A percentile compares a stretch with the other conserved stretches of the same genome.
Evolutionary conservation across 2,888 invertebrate genomes (phyloP).

Genomic region (Unio pictorum): DNA sequence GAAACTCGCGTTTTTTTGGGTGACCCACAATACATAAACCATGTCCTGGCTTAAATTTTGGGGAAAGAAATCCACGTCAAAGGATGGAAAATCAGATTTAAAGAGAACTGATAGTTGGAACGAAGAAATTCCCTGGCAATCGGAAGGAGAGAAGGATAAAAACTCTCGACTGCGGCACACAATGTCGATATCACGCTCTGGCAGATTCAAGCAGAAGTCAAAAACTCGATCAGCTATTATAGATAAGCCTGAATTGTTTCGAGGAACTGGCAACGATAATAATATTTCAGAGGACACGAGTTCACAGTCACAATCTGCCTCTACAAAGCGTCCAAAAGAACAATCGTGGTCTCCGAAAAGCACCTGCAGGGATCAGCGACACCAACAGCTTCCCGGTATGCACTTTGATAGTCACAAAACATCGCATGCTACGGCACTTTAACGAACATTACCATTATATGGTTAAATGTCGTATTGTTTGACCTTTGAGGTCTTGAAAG

Average conservation of each 20-base stretch:
- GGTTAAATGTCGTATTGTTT: too few species aligned
- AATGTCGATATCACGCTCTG: constrained; percentile 62
- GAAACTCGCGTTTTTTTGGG: too few species aligned
- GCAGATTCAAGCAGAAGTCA: constrained; percentile 60
- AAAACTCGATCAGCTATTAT: constrained; percentile 53
- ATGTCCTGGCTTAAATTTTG: constrained; percentile 54
- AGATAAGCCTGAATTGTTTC: constrained; percentile 54
- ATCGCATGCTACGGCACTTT: too few species aligned
- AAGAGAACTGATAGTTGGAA: constrained; percentile 37
- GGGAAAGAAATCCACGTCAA: constrained; percentile 39
- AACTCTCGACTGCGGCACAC: constrained; percentile 48
- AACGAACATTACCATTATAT: too few species aligned
- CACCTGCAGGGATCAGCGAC: constrained; percentile 19
- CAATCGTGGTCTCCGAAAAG: constrained; percentile 20
- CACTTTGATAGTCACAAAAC: too few species aligned
- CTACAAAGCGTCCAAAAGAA: constrained; percentile 7
- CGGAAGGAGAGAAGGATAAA: constrained; percentile 53
- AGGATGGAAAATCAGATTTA: constrained; percentile 34
- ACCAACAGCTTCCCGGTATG: background rate
- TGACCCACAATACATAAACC: background rate
- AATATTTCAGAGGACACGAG: background rate
- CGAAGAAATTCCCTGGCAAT: constrained; percentile 23
- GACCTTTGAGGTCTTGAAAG: too few species aligned
- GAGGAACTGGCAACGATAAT: constrained; percentile 16
- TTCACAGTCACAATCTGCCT: too few species aligned